phyloP scores from a whole-genome alignment of 2,113 vertebrate species.

The Centropristis striata region DNA sequence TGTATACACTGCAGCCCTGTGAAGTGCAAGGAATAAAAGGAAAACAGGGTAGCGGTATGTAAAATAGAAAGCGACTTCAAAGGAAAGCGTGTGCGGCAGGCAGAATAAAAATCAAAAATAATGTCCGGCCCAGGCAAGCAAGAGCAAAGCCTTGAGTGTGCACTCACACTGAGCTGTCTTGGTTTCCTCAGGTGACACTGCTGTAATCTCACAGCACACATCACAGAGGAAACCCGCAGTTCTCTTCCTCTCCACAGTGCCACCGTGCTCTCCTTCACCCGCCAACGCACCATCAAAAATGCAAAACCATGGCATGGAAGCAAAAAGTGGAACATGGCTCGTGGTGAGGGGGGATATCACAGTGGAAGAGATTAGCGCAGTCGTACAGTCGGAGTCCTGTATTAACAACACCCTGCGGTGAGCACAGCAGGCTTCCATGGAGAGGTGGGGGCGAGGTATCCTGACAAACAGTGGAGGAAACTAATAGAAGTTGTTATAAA shows the following conservation, averaged over 20 bases:
- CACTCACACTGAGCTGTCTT: conserved; percentile 37
- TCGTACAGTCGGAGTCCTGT: conserved; percentile 14
- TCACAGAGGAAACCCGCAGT: conserved; percentile 42
- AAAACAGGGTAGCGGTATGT: conserved; percentile 8
- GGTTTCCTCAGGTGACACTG: conserved; percentile 56
- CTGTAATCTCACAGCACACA: conserved; percentile 57
- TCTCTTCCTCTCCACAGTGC: conserved; percentile 33
- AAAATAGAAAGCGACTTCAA: conserved; percentile 50
- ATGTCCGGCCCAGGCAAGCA: conserved; percentile 30
- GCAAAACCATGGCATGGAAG: conserved; percentile 49
- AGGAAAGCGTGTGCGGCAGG: conserved; percentile 15
- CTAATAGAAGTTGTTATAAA: conserved; percentile 19
- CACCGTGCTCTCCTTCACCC: conserved; percentile 8
- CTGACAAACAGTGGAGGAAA: conserved; percentile 31
- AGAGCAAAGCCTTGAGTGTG: conserved; percentile 29
- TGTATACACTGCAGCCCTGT: conserved; percentile 5
- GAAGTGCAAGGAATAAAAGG: conserved; percentile 25
- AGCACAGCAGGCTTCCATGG: conserved; percentile 27
- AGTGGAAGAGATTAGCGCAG: conserved; percentile 34
- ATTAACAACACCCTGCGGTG: conserved; percentile 22
- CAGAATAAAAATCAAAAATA: conserved; percentile 43
- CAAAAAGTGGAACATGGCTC: conserved; percentile 54
- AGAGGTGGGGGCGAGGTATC: background rate
- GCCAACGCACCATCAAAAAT: conserved; percentile 66
- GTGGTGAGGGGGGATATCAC: conserved; percentile 30